These are phyloP conservation scores for Argyresthia goedartella DNA, from an alignment of 2,888 invertebrate genomes.

Conservation along the genomic window DNA sequence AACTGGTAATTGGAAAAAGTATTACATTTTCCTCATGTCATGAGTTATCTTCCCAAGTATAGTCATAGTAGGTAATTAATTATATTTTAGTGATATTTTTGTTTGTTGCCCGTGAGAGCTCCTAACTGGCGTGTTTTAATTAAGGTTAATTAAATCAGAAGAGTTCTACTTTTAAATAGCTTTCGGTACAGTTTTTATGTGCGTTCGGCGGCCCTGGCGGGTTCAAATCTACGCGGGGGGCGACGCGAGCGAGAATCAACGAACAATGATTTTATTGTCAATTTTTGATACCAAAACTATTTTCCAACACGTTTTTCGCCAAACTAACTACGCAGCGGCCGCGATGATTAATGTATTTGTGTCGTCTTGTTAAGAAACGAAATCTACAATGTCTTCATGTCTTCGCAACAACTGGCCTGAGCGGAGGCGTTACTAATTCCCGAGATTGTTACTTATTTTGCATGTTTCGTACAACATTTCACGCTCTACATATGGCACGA, in stretches of 20 bases:
- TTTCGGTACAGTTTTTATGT: conserved; percentile 11
- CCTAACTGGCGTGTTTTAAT: conserved; percentile 31
- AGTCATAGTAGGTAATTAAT: no score
- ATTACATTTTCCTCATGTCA: no score
- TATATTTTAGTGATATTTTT: no score
- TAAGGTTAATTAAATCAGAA: conserved; percentile 54
- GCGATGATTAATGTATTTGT: conserved; percentile 46
- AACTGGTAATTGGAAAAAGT: no score
- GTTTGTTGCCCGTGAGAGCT: conserved; percentile 27
- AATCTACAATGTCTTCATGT: conserved; percentile 35
- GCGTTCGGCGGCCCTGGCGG: not conserved
- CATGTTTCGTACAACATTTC: conserved; percentile 68
- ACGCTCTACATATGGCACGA: conserved; percentile 53
- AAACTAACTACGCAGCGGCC: not conserved
- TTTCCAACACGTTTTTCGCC: not conserved
- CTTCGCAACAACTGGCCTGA: conserved; percentile 45
- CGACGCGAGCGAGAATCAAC: not conserved
- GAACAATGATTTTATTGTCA: conserved; percentile 5
- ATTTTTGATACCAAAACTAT: not conserved
- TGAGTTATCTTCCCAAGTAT: no score
- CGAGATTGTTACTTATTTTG: conserved; percentile 69
- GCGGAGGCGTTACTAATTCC: conserved; percentile 66
- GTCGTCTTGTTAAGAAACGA: conserved; percentile 55
- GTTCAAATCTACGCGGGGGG: conserved; percentile 12
- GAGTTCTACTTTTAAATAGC: conserved; percentile 27